Percentiles rank a stretch among this genome's conserved stretches.
Evolutionary conservation across 2,797 vertebrate species (phyloP).

Genomic region (Amblyopsis hoosieri): DNA sequence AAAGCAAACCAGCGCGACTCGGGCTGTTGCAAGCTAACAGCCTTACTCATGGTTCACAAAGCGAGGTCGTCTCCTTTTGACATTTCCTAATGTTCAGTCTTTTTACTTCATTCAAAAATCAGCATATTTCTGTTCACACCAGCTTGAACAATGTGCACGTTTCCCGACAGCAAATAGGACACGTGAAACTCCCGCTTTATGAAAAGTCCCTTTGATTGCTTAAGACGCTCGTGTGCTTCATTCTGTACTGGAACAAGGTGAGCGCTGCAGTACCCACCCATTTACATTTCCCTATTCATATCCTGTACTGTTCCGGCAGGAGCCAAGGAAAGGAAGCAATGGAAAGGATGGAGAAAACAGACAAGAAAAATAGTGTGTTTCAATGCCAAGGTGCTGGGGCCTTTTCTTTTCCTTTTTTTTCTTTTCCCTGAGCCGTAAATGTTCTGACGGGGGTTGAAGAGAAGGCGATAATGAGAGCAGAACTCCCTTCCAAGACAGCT

Average conservation of each 20-base stretch:
- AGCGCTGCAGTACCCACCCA: constrained; percentile 49
- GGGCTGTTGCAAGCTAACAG: constrained; percentile 11
- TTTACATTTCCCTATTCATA: constrained; percentile 65
- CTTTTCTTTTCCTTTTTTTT: constrained; percentile 45
- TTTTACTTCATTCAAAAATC: constrained; percentile 19
- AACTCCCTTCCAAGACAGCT: constrained; percentile 71
- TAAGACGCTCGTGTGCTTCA: constrained; percentile 36
- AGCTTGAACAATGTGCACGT: constrained; percentile 46
- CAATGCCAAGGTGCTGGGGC: constrained; percentile 70
- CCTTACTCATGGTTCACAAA: neutral
- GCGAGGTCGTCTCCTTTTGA: neutral
- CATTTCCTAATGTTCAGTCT: constrained; percentile 12
- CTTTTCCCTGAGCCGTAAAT: constrained; percentile 49
- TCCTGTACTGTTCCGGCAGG: constrained; percentile 40
- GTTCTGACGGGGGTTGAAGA: constrained; percentile 60
- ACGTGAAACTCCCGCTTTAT: constrained; percentile 40
- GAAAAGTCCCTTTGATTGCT: constrained; percentile 62
- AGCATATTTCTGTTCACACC: constrained; percentile 39
- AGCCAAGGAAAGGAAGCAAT: constrained; percentile 20
- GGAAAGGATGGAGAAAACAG: constrained; percentile 8
- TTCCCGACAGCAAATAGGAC: constrained; percentile 34
- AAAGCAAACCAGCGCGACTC: neutral
- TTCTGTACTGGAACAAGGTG: constrained; percentile 50
- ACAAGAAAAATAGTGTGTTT: constrained; percentile 48
- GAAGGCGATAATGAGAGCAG: constrained; percentile 72